These are phyloP conservation scores for Craniophora ligustri DNA, from an alignment of 2,888 invertebrate genomes.

Conservation along the genomic window DNA sequence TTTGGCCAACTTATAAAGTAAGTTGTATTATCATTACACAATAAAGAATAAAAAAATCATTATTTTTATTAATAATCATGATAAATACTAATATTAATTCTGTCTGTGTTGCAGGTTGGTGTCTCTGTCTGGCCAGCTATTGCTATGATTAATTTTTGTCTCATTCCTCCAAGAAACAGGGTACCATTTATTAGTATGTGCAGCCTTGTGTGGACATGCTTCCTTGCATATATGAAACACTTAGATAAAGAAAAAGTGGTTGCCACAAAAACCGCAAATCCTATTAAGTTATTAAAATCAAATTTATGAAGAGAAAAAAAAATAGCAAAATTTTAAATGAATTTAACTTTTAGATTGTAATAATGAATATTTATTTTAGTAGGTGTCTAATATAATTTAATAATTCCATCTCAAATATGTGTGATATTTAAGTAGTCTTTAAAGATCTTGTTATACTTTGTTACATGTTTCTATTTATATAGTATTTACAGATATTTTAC, in stretches of 20 bases:
- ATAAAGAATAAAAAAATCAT: background rate
- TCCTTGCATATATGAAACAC: slow-evolving; percentile 94
- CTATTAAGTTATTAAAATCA: slow-evolving; percentile 61
- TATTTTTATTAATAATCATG: background rate
- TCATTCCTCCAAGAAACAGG: slow-evolving; percentile 92
- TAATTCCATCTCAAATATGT: slow-evolving; percentile 42
- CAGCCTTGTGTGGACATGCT: slow-evolving; percentile 93
- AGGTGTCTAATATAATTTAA: slow-evolving; percentile 9
- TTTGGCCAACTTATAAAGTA: slow-evolving; percentile 93
- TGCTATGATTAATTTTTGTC: slow-evolving; percentile 92
- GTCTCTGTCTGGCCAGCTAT: slow-evolving; percentile 92
- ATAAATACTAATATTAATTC: background rate
- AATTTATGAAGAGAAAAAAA: slow-evolving; percentile 49
- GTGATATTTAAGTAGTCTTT: slow-evolving; percentile 46
- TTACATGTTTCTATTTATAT: slow-evolving; percentile 4
- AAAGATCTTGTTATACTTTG: slow-evolving; percentile 25
- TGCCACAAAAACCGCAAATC: slow-evolving; percentile 54
- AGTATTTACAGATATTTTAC: slow-evolving; percentile 19
- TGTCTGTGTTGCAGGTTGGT: slow-evolving; percentile 88
- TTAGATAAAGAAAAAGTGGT: slow-evolving; percentile 75
- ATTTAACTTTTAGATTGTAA: slow-evolving; percentile 11
- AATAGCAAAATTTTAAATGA: slow-evolving; percentile 27
- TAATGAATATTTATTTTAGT: slow-evolving; percentile 32
- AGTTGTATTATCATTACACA: slow-evolving; percentile 2
- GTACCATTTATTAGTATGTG: slow-evolving; percentile 93